phyloP scores from a whole-genome alignment of 1,140 invertebrate species.

The Drosophila persimilis region DNA sequence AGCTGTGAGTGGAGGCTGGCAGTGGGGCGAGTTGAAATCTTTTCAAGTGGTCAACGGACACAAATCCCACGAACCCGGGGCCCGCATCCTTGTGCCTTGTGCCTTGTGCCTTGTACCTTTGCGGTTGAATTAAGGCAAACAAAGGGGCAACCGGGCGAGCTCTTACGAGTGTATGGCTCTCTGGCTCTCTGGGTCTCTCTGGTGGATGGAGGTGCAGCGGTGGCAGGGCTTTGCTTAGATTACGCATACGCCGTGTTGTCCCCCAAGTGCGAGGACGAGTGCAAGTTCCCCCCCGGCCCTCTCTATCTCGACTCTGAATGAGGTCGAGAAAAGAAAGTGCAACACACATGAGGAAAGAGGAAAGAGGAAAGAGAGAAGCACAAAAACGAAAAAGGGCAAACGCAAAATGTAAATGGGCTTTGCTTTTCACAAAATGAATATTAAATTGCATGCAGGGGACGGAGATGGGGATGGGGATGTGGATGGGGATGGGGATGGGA shows the following conservation, averaged over 20 bases:
- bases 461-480: not conserved
- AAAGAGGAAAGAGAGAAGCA: conserved; percentile 2
- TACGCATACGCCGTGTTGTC: conserved; percentile 67
- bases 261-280: conserved; percentile 5
- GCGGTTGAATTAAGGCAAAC: conserved; percentile 76
- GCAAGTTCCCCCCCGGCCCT: not conserved
- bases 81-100: conserved; percentile 57
- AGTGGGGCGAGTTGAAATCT: conserved; percentile 23
- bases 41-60: conserved; percentile 52
- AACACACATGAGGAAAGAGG: conserved; percentile 31
- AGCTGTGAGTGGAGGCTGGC: not conserved
- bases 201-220: no score
- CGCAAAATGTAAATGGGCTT: conserved; percentile 73
- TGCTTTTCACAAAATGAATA: conserved; percentile 76
- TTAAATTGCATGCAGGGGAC: conserved; percentile 62
- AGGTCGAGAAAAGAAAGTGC: conserved; percentile 57
- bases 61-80: conserved; percentile 31
- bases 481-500: not conserved
- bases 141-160: conserved; percentile 32
- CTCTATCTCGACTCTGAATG: conserved; percentile 20
- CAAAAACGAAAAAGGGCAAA: conserved; percentile 48
- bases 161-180: no score
- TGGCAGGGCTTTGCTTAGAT: conserved; percentile 56
- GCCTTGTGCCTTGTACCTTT: conserved; percentile 52
- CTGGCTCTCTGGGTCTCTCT: no score